Base-by-base conservation (phyloP, 2,888 invertebrate genomes). In the Habroteleia sp. region DNA sequence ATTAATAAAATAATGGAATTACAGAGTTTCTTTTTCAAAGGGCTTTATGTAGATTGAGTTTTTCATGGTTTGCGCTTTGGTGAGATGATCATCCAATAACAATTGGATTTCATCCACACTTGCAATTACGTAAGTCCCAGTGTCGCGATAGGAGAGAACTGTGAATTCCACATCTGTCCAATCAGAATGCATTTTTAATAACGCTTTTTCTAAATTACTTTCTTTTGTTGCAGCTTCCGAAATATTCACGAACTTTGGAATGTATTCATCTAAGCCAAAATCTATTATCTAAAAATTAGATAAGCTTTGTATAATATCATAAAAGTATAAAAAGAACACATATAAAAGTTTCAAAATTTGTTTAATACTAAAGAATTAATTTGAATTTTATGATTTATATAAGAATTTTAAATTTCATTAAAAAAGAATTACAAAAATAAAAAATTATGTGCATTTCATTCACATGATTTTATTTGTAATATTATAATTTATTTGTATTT, bases 151-250 rank as follows among this genome's bases (percentile, higher is more conserved):
- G 8, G 91, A 89, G 69, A 93, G 90, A 56, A 96, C 92, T 5
- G 91, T 91, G 85, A 97, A 96, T 83, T 90, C 91, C 79, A 96
- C 92, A 74, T 94, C 94, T 25, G 92, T 92, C 98, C 98, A 98
- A 91, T 98, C 98, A 44, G 90, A 90, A 85, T 93, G 94, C 98
- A 98, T 98, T 90, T 95, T 97, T 56, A 92, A 91, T 87, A 98
- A 90, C 13, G 94, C 94, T 88, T 93, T 96, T 88, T 98, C 98
- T 41, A 98, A 90, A 84, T 95, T 96, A 85, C 95, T 97, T 89
- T 98, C 98, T 88, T 98, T 98, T 1, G 97, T 97, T 0, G 98
- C 98, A 0, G 97, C 94, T 87, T 98, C 97, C 2, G 97, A 96
- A 80, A 98, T 97, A 0, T 91, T 89, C 88, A 97, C 97, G 87